Evolutionary conservation across 2,113 vertebrate genomes (phyloP).

Genomic region (Cynocephalus volans): DNA sequence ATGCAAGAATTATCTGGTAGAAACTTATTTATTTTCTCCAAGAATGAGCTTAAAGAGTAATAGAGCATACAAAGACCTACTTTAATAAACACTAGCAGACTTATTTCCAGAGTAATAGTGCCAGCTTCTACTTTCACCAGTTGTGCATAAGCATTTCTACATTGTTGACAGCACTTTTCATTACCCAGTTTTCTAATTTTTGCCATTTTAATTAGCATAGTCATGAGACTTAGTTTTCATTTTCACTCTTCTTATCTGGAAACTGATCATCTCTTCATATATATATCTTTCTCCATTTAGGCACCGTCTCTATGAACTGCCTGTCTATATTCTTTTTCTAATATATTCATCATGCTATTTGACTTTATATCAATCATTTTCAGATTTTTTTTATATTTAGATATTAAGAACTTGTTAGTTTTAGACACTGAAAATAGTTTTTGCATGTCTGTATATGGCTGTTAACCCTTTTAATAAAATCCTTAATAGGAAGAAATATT

Average conservation of each 20-base stretch:
- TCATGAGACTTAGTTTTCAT: background rate
- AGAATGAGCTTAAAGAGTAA: background rate
- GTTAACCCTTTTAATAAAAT: background rate
- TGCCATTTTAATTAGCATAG: background rate
- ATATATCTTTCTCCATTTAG: background rate
- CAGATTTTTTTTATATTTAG: constrained; percentile 14
- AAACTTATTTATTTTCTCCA: background rate
- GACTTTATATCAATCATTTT: background rate
- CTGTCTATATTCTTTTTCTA: background rate
- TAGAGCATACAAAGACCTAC: background rate
- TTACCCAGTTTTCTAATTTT: background rate
- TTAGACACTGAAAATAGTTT: background rate
- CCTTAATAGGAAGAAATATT: background rate
- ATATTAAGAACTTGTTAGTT: background rate
- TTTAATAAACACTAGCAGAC: background rate
- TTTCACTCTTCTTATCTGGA: background rate
- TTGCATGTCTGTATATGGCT: background rate
- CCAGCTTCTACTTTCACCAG: background rate
- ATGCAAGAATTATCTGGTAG: background rate
- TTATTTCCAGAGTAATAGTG: background rate
- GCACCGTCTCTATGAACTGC: background rate
- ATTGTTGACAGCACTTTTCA: background rate
- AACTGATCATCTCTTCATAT: background rate
- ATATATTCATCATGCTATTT: background rate
- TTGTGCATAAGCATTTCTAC: background rate